Evolutionary conservation across 2,113 vertebrate species (phyloP), one percentile per base, ranked within the genome.

Genomic region (Rhinogobius similis): DNA sequence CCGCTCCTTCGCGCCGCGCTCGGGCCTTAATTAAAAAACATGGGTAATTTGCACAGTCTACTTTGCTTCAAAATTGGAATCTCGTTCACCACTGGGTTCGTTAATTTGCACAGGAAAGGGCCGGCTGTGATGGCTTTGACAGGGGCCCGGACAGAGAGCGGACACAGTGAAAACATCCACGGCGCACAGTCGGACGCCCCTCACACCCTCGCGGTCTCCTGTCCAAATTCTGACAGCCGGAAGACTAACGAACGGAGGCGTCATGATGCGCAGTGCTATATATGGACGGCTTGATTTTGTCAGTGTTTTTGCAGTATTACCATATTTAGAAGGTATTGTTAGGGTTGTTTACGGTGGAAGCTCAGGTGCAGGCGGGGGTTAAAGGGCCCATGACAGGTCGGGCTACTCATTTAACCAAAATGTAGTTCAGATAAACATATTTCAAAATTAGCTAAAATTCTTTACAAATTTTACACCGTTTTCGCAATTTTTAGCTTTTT

Each of bases 31-130:
- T 98, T 98, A 98, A 94, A 95, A 96, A 93, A 93, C 91, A 93
- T 92, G 93, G 93, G 93, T 98, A 96, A 99, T 98, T 98, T 98
- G 93, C 96, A 96, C 94, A 94, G 93, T 90, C 90, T 92, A 70
- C 87, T 88, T 94, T 90, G 93, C 94, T 50, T 93, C 93, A 95
- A 95, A 97, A 97, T 94, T 95, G 92, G 94, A 98, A 93, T 93
- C 92, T 91, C 94, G 94, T 96, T 97, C 95, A 95, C 96, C 95
- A 96, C 96, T 95, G 96, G 93, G 97, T 94, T 94, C 96, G 95
- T 96, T 99, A 97, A 98, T 99, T 99, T 97, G 93, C 90, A 84
- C 93, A 94, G 96, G 95, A 98, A 94, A 55, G 94, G 92, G 91
- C 96, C 93, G 91, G 91, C 93, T 87, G 92, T 94, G 94, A 93